Conservation (phyloP, 2,888 invertebrate species). For the Tryphoninae sp. region DNA sequence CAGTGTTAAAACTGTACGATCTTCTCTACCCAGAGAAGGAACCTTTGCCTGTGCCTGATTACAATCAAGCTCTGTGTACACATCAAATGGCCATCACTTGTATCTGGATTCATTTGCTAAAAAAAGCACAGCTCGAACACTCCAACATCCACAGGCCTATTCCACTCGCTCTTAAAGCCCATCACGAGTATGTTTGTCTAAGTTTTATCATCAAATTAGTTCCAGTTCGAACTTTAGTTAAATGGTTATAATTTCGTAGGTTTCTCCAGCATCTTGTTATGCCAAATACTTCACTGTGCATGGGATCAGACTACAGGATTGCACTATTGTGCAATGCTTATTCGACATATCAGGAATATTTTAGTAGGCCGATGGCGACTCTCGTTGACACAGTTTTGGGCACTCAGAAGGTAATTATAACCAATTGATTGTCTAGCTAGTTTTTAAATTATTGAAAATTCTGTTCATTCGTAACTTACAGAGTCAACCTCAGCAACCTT, state of each 20-base stretch:
- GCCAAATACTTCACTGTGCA: conserved; percentile 87
- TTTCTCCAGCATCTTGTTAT: conserved; percentile 93
- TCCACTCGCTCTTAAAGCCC: conserved; percentile 91
- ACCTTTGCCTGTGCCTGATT: conserved; percentile 94
- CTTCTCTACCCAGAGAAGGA: conserved; percentile 96
- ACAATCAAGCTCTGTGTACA: conserved; percentile 91
- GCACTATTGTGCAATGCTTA: conserved; percentile 97
- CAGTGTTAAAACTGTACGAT: conserved; percentile 95
- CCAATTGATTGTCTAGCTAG: background rate
- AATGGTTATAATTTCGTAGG: conserved; percentile 80
- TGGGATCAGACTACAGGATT: conserved; percentile 94
- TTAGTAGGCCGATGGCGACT: conserved; percentile 95
- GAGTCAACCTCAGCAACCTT: conserved; percentile 82
- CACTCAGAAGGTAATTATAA: conserved; percentile 83
- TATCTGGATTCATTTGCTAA: conserved; percentile 97
- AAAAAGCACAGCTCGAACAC: conserved; percentile 95
- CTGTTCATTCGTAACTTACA: conserved; percentile 32
- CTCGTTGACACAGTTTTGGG: conserved; percentile 93
- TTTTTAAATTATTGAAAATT: background rate
- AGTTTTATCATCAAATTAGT: conserved; percentile 10
- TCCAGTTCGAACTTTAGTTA: conserved; percentile 13
- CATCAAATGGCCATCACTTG: conserved; percentile 97
- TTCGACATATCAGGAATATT: conserved; percentile 95
- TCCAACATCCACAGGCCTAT: conserved; percentile 89
- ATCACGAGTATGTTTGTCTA: conserved; percentile 87